phyloP scores from a whole-genome alignment of 1,140 invertebrate species.

The Diabrotica virgifera region DNA sequence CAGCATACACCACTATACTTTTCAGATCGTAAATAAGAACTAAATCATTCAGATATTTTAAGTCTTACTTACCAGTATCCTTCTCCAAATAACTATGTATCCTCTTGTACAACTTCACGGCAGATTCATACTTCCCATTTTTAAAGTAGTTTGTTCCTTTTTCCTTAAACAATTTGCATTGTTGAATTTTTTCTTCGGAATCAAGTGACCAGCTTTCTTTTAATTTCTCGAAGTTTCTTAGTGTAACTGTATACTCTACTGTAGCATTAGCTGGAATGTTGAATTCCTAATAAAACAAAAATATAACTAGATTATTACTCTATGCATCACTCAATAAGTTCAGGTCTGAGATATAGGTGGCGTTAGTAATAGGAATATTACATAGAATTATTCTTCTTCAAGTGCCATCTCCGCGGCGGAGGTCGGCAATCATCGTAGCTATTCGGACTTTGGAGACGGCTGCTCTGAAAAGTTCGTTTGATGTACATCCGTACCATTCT shows the following conservation, averaged over 20 bases:
- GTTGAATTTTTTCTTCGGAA: conserved; percentile 72
- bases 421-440: too few relatives aligned
- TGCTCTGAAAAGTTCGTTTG: too few relatives aligned
- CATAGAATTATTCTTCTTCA: too few relatives aligned
- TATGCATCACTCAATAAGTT: too few relatives aligned
- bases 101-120: conserved; percentile 87
- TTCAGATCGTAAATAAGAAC: too few relatives aligned
- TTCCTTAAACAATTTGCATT: conserved; percentile 80
- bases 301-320: neutral
- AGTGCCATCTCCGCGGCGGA: too few relatives aligned
- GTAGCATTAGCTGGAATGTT: conserved; percentile 76
- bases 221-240: conserved; percentile 80
- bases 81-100: conserved; percentile 50
- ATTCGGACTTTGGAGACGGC: too few relatives aligned
- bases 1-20: too few relatives aligned
- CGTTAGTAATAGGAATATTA: too few relatives aligned
- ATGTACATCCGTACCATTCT: too few relatives aligned
- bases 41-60: too few relatives aligned
- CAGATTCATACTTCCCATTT: conserved; percentile 69
- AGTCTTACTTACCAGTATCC: conserved; percentile 37
- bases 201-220: conserved; percentile 83
- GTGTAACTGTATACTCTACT: conserved; percentile 77
- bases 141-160: conserved; percentile 93
- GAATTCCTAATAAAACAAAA: conserved; percentile 49
- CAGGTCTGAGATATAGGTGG: too few relatives aligned